Evolutionary conservation across 2,888 invertebrate species (phyloP).

Genomic region (Gari tellinella): DNA sequence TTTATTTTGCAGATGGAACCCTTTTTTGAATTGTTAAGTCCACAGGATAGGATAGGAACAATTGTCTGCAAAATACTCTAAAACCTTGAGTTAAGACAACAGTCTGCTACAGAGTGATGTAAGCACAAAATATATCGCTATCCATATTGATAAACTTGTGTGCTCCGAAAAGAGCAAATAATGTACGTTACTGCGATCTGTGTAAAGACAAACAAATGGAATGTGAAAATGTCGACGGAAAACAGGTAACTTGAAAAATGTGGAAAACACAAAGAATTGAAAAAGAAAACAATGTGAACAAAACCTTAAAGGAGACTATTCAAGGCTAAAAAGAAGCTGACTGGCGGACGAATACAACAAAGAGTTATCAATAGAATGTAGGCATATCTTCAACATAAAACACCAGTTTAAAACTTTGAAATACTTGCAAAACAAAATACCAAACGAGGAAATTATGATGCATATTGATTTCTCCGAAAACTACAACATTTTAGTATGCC

Average conservation of each 20-base stretch:
- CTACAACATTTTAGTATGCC: constrained; percentile 11
- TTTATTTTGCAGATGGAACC: constrained; percentile 35
- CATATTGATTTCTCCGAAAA: constrained; percentile 34
- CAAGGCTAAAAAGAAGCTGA: neutral
- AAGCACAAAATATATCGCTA: constrained; percentile 12
- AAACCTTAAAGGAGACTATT: neutral
- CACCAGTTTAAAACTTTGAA: constrained; percentile 8
- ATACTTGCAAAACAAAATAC: neutral
- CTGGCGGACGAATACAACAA: neutral
- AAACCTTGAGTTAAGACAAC: constrained; percentile 32
- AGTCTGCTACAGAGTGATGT: constrained; percentile 12
- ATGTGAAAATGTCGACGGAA: neutral
- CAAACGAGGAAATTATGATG: constrained; percentile 3
- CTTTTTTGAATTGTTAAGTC: constrained; percentile 45
- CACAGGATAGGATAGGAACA: constrained; percentile 31
- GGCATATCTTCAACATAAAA: constrained; percentile 24
- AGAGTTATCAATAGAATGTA: neutral
- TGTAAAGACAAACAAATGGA: neutral
- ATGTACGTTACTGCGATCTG: constrained; percentile 34
- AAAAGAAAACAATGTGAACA: neutral
- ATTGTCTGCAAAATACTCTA: constrained; percentile 29
- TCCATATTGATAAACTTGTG: constrained; percentile 13
- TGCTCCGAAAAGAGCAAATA: constrained; percentile 23
- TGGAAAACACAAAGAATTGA: constrained; percentile 4
- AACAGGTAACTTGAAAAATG: neutral